A percentile compares a stretch with the other conserved stretches of the same genome.
phyloP scores from a whole-genome alignment of 1,140 invertebrate species.

The Orchestia grillus region DNA sequence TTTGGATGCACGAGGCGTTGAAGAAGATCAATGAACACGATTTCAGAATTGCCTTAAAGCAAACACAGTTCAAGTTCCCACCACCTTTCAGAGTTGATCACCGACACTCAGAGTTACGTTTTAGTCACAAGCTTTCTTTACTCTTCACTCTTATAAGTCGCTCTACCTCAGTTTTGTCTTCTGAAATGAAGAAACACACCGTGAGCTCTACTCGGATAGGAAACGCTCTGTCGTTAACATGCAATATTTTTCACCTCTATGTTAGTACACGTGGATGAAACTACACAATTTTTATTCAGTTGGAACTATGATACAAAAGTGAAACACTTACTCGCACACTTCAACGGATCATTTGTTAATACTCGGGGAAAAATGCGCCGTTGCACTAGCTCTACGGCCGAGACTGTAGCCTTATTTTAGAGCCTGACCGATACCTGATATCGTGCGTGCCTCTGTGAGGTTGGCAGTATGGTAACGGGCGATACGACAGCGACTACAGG shows the following conservation, averaged over 20 bases:
- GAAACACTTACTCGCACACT: neutral
- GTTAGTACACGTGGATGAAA: neutral
- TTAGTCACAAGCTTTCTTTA: neutral
- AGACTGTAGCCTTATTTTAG: too few species aligned
- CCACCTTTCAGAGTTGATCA: neutral
- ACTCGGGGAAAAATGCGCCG: neutral
- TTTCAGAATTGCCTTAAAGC: neutral
- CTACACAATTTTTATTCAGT: neutral
- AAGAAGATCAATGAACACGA: neutral
- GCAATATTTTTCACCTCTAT: neutral
- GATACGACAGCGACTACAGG: too few species aligned
- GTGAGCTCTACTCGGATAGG: neutral
- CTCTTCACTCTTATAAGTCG: neutral
- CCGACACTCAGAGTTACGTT: neutral
- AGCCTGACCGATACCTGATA: too few species aligned
- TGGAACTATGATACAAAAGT: neutral
- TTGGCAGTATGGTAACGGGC: too few species aligned
- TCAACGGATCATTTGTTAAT: neutral
- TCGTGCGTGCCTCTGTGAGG: too few species aligned
- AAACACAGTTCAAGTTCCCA: neutral
- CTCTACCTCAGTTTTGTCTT: neutral
- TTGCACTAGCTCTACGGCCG: neutral
- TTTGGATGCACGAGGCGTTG: neutral
- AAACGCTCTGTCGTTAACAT: neutral
- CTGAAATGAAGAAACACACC: neutral